Base-by-base conservation (phyloP, 2,797 vertebrate genomes). In the Hypotaenidia okinawae region DNA sequence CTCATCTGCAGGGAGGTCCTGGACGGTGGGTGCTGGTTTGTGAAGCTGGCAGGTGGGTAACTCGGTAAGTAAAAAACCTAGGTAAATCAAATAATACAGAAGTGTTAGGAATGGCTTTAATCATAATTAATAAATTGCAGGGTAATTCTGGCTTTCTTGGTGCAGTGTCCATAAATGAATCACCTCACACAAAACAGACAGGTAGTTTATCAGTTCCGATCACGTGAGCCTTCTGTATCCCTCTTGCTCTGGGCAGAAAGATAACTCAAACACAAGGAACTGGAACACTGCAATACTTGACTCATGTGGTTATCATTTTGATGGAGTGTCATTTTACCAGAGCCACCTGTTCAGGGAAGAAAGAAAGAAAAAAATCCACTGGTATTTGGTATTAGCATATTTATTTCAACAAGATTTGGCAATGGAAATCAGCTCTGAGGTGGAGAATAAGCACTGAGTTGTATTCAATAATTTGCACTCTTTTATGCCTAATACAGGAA, bases 121-220 rank as follows among this genome's bases (percentile, higher is more conserved):
- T 91, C 59, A 55, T 89, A 85, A 87, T 89, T 81, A 93, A 92
- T 84, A 89, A 90, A 84, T 84, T 22, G 35, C 55, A 76, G 77
- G 23, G 28, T 63, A 73, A 55, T 55, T 41, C 63, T 80, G 41
- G 32, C 45, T 93, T 86, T 84, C 57, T 67, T 57, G 11, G 37
- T 81, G 66, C 41, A 85, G 51, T 39, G 43, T 78, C 67, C 28
- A 7, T 89, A 93, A 70, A 76, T 73, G 58, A 84, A 93, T 83
- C 69, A 16, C 39, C 54, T 84, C 35, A 25, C 16, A 33, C 87
- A 73, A 87, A 93, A 66, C 59, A 78, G 72, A 54, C 64, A 82
- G 90, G 73, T 88, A 85, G 28, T 89, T 90, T 58, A 55, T 92
- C 66, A 59, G 57, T 59, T 77, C 7, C 3, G 14, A 64, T 92